phyloP scores from a whole-genome alignment of 2,797 vertebrate species.

The Ceyx erithaca region DNA sequence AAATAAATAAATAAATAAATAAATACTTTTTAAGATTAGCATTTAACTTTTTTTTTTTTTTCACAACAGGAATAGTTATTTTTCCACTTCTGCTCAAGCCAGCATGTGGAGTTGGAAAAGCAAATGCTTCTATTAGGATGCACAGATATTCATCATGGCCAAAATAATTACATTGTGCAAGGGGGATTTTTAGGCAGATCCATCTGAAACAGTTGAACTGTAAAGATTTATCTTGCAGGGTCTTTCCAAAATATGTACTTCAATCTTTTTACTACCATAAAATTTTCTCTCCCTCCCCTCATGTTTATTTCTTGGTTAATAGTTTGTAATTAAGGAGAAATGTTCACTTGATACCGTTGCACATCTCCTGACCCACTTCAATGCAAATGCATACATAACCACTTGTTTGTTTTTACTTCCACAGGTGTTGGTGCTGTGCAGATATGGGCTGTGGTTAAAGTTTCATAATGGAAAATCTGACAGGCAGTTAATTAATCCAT shows the following conservation, averaged over 20 bases:
- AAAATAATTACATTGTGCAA: neutral
- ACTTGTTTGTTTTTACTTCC: slow-evolving; percentile 49
- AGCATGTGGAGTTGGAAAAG: neutral
- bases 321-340: neutral
- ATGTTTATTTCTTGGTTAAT: neutral
- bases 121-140: neutral
- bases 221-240: neutral
- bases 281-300: neutral
- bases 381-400: neutral
- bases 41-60: neutral
- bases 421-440: slow-evolving; percentile 47
- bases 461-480: slow-evolving; percentile 73
- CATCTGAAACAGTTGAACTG: neutral
- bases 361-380: slow-evolving; percentile 31
- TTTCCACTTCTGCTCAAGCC: neutral
- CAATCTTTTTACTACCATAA: neutral
- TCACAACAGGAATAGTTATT: neutral
- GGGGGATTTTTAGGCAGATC: neutral
- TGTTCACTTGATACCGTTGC: neutral
- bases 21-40: neutral
- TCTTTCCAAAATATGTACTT: neutral
- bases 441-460: slow-evolving; percentile 44
- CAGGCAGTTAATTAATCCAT: slow-evolving; percentile 62
- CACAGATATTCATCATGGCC: neutral
- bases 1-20: neutral